Conservation (phyloP, 2,888 invertebrate species). For the Drosophila emarginata region DNA sequence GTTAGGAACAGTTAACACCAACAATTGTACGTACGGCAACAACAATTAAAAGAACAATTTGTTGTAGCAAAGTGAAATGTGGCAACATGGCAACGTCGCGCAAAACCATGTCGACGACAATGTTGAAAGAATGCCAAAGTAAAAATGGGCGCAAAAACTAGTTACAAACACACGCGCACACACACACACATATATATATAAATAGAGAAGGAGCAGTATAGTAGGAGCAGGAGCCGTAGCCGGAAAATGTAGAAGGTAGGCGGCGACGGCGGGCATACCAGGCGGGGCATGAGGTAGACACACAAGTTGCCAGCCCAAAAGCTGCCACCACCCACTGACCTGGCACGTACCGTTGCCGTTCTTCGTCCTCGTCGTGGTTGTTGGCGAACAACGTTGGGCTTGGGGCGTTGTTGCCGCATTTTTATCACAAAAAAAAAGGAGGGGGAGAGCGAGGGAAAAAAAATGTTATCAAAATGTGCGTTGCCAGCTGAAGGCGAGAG, state of each 20-base stretch:
- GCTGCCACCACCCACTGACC: constrained; percentile 70
- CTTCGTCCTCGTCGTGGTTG: constrained; percentile 10
- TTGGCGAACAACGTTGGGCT: constrained; percentile 20
- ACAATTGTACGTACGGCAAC: background rate
- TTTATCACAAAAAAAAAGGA: constrained; percentile 61
- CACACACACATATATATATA: background rate
- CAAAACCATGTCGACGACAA: constrained; percentile 11
- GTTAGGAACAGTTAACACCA: background rate
- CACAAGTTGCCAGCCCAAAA: constrained; percentile 50
- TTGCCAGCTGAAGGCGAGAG: constrained; percentile 62
- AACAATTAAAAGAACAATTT: background rate
- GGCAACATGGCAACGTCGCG: constrained; percentile 53
- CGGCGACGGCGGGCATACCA: constrained; percentile 22
- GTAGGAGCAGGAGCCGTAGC: background rate
- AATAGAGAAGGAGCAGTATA: background rate
- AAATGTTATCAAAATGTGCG: constrained; percentile 77
- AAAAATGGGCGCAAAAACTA: constrained; percentile 74
- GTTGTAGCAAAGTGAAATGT: constrained; percentile 43
- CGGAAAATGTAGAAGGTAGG: background rate
- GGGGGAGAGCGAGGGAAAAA: background rate
- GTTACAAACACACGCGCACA: constrained; percentile 57
- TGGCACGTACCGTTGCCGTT: constrained; percentile 58
- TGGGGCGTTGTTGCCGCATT: constrained; percentile 75
- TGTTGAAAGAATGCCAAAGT: constrained; percentile 62
- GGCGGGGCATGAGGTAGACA: constrained; percentile 34